These are phyloP conservation scores for Aricia agestis DNA, from an alignment of 1,140 invertebrate genomes.

Conservation along the genomic window DNA sequence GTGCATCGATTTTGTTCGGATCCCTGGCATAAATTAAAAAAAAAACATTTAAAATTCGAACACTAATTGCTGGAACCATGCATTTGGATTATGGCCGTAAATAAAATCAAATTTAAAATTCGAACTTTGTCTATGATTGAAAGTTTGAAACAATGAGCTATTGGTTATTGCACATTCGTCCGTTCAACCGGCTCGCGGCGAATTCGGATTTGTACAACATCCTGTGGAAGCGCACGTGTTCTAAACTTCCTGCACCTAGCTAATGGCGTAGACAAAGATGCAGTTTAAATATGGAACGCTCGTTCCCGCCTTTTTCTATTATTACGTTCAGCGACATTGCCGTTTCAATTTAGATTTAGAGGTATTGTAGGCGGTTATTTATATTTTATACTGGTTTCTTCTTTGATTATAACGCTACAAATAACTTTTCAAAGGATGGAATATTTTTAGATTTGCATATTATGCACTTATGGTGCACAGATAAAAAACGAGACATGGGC, in stretches of 20 bases:
- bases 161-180: constrained; percentile 18
- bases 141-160: neutral
- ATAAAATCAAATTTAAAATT: neutral
- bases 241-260: constrained; percentile 54
- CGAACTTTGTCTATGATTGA: neutral
- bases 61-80: too few relatives aligned
- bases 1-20: neutral
- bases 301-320: constrained; percentile 10
- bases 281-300: constrained; percentile 12
- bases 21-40: too few relatives aligned
- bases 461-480: constrained; percentile 22
- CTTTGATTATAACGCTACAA: neutral
- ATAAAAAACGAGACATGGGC: constrained; percentile 32
- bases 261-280: constrained; percentile 23
- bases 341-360: neutral
- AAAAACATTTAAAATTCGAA: too few relatives aligned
- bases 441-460: neutral
- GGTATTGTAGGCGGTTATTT: neutral
- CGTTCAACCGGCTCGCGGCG: constrained; percentile 27
- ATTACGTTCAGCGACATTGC: constrained; percentile 5
- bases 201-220: constrained; percentile 59
- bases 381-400: neutral
- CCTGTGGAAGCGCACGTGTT: constrained; percentile 67
- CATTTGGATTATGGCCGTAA: neutral
- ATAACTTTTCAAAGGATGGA: neutral